Evolutionary conservation across 2,888 invertebrate species (phyloP).

Genomic region (Hydropsyche betteni): DNA sequence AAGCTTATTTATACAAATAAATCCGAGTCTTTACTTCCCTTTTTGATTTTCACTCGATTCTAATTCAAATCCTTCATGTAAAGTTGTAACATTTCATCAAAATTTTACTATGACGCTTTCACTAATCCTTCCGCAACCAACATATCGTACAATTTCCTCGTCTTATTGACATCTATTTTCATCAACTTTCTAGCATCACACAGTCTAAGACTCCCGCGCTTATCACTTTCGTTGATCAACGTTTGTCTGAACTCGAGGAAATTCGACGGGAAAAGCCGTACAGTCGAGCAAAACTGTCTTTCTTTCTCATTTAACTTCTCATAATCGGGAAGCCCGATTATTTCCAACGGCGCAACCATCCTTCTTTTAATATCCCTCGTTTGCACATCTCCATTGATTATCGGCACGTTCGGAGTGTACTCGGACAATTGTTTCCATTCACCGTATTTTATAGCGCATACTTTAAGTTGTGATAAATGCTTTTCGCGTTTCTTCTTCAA

Average conservation of each 20-base stretch:
- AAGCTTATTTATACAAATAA: too few species aligned
- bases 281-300: constrained; percentile 77
- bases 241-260: constrained; percentile 82
- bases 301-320: constrained; percentile 77
- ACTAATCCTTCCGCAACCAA: constrained; percentile 77
- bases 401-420: constrained; percentile 36
- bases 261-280: constrained; percentile 78
- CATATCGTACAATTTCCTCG: constrained; percentile 85
- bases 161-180: constrained; percentile 94
- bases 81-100: constrained; percentile 43
- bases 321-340: constrained; percentile 80
- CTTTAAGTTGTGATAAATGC: constrained; percentile 60
- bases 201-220: constrained; percentile 76
- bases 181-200: constrained; percentile 84
- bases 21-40: too few species aligned
- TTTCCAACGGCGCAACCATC: constrained; percentile 65
- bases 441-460: constrained; percentile 31
- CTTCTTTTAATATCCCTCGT: constrained; percentile 55
- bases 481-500: constrained; percentile 70
- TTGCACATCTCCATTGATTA: constrained; percentile 35
- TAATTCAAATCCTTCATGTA: not conserved
- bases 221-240: constrained; percentile 79
- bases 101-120: constrained; percentile 60
- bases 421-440: constrained; percentile 48
- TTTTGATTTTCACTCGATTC: too few species aligned